A percentile compares a stretch with the other conserved stretches of the same genome.
Evolutionary conservation across 2,113 vertebrate species (phyloP).

Genomic region (Planiliza haematocheilus): DNA sequence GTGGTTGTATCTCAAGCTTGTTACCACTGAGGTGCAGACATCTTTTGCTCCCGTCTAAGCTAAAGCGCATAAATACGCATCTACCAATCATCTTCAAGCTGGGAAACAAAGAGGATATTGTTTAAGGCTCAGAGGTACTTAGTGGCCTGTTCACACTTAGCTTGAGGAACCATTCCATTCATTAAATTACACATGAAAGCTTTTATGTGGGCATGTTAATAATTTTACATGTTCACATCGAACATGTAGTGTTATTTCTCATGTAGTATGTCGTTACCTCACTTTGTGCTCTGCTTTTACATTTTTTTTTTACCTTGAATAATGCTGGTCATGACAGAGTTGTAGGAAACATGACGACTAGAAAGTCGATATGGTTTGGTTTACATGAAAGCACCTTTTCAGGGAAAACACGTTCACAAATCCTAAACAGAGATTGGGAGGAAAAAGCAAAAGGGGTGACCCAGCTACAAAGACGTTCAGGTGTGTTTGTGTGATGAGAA

Average conservation of each 20-base stretch:
- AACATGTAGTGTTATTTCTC: slow-evolving; percentile 15
- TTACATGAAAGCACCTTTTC: slow-evolving; percentile 8
- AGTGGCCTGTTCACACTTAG: neutral
- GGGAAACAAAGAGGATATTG: slow-evolving; percentile 3
- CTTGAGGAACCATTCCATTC: slow-evolving; percentile 46
- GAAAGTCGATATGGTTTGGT: neutral
- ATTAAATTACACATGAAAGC: neutral
- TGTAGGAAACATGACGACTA: neutral
- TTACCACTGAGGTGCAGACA: neutral
- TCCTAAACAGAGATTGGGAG: neutral
- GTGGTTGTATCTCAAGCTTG: slow-evolving; percentile 18
- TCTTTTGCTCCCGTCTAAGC: slow-evolving; percentile 27
- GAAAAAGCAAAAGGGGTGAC: no score
- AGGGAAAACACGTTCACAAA: neutral
- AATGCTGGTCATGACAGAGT: neutral
- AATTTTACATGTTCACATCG: neutral
- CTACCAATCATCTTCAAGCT: neutral
- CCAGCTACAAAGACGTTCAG: slow-evolving; percentile 19
- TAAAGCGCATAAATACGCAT: neutral
- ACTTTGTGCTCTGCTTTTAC: slow-evolving; percentile 18
- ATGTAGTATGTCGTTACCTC: slow-evolving; percentile 17
- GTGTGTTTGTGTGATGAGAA: slow-evolving; percentile 10
- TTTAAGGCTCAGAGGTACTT: slow-evolving; percentile 9
- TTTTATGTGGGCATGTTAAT: slow-evolving; percentile 8
- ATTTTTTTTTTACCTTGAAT: neutral